These are phyloP conservation scores for Hippotragus niger DNA, from an alignment of 2,113 vertebrate genomes.

Conservation along the genomic window DNA sequence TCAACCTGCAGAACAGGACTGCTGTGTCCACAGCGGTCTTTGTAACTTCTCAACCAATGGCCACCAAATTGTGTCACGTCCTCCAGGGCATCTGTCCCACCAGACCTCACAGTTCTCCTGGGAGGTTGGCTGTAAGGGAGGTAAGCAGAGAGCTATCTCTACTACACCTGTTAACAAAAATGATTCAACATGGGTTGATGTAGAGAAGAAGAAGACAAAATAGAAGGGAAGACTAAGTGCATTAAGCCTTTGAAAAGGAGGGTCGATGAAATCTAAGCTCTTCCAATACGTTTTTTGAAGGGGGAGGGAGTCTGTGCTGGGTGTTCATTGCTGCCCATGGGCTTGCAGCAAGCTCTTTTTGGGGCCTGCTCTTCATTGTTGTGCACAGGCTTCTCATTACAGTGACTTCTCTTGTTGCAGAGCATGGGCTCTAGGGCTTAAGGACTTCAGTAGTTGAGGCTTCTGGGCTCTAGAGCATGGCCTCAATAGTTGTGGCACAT, in stretches of 20 bases:
- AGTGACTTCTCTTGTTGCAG: background rate
- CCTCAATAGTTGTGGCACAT: background rate
- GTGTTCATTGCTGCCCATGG: background rate
- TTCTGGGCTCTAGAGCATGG: background rate
- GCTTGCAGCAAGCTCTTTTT: background rate
- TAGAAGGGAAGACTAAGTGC: background rate
- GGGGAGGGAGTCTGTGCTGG: background rate
- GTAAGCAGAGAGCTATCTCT: background rate
- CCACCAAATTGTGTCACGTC: conserved; percentile 87
- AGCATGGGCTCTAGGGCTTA: background rate
- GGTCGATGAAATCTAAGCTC: background rate
- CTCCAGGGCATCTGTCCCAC: conserved; percentile 80
- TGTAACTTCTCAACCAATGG: conserved; percentile 88
- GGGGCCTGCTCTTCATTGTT: background rate
- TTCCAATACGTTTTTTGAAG: background rate
- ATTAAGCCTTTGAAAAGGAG: background rate
- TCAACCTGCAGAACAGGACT: conserved; percentile 88
- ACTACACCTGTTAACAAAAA: background rate
- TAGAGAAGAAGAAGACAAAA: background rate
- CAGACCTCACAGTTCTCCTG: conserved; percentile 84
- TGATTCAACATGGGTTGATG: background rate
- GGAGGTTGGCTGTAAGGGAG: conserved; percentile 82
- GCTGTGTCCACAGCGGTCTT: conserved; percentile 87
- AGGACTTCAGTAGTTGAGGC: background rate
- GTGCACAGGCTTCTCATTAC: background rate